Base-by-base conservation (phyloP, 2,113 vertebrate species). In the Pangasianodon gigas region DNA sequence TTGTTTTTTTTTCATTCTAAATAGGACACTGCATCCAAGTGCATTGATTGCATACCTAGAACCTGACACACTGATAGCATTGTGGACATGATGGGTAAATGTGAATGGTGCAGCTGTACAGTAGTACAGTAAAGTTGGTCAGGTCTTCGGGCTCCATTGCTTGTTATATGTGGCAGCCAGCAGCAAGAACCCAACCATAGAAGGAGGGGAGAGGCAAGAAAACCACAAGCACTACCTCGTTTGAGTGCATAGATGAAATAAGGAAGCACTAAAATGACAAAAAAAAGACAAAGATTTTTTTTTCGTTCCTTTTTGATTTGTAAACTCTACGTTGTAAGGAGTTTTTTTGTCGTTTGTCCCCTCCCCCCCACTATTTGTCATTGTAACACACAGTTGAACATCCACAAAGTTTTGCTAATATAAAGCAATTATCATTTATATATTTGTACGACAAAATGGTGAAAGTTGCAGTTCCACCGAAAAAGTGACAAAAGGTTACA, bases 201-300 rank as follows among this genome's bases (percentile, higher is more conserved):
- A 88, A 82, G 75, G 81, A 79, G 86, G 92, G 85, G 29, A 82
- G 79, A 92, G 92, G 92, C 85, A 93, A 88, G 92, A 90, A 62
- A 91, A 93, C 93, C 85, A 92, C 93, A 94, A 94, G 86, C 96
- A 95, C 95, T 95, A 96, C 96, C 97, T 98, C 97, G 96, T 92
- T 95, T 98, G 97, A 95, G 97, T 99, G 98, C 98, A 99, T 98
- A 99, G 98, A 98, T 98, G 95, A 98, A 98, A 98, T 97, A 98
- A 98, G 97, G 98, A 99, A 99, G 98, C 98, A 97, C 96, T 98
- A 96, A 94, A 95, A 94, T 96, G 96, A 96, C 93, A 95, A 95
- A 95, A 74, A 88, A 92, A 90, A 93, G 91, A 89, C 65, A 91
- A 88, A 87, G 14, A 54, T 92, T 93, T 94, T 91, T 94, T 95